Base-by-base conservation (phyloP, 2,888 invertebrate species). In the Mechanitis mazaeus region DNA sequence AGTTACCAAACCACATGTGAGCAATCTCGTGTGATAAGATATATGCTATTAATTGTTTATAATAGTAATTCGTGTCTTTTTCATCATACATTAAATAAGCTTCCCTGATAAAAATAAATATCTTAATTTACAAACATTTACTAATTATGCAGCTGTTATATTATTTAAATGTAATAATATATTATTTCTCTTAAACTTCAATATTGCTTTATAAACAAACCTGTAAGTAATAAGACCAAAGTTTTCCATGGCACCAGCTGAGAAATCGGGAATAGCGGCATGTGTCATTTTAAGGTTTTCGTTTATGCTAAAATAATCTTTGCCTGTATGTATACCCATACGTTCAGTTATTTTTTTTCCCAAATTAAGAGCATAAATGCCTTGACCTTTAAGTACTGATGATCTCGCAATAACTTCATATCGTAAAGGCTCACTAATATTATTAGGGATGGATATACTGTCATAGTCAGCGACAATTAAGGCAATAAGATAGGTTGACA, bases 181-280 rank as follows among this genome's bases (percentile, higher is more conserved):
- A 20, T 20, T 20, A 20, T 20, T 20, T 20, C 20, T 20, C 20
- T 20, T 20, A 20, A 20, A 20, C 20, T 20, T 20, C 20, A 20
- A 20, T 20, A 20, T 20, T 20, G 20, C 20, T 20, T 20, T 46
- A 55, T 62, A 68, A 61, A 9, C 3, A 38, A 54, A 93, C 93
- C 92, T 92, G 84, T 94, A 96, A 0, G 95, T 95, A 5, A 95
- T 91, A 53, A 96, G 82, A 5, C 95, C 96, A 95, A 95, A 96
- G 77, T 96, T 96, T 78, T 95, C 95, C 95, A 96, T 95, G 65
- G 95, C 95, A 60, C 94, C 94, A 70, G 94, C 93, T 38, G 92
- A 87, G 77, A 95, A 95, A 76, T 95, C 95, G 3, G 95, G 94
- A 65, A 96, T 92, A 1, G 95, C 94, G 7, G 95, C 94, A 70